Evolutionary conservation across 2,797 vertebrate genomes (phyloP), one percentile per base, ranked within the genome.

Genomic region (Macrochelys suwanniensis): DNA sequence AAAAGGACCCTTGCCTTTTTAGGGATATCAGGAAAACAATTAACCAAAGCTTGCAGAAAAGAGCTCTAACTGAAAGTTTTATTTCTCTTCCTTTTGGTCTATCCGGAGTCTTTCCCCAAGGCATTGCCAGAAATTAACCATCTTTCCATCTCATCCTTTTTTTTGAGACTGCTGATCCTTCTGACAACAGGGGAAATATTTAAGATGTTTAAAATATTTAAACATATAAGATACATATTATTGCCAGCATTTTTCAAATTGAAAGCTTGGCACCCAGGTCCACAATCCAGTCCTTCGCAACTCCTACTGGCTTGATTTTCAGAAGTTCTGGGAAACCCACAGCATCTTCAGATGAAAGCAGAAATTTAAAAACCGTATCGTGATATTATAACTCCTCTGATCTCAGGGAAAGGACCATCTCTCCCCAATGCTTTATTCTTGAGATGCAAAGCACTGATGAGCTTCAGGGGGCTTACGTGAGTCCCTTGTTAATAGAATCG

Each of bases 171-270:
- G 11, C 12, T 74, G 31, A 21, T 28, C 9, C 84, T 89, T 79
- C 31, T 80, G 26, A 45, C 87, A 21, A 57, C 5, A 78, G 3
- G 47, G 13, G 33, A 85, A 37, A 80, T 68, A 68, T 37, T 37
- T n/a, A 37, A 68, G 61, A n/a, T 37, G 33, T 68, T n/a, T 37
- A 61, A 61, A 26, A 61, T 31, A 56, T 31, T 61, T 31, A 94
- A 86, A 51, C 3, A 49, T 2, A 15, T 0, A 1, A 80, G 85
- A 12, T 11, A 57, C 16, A 57, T 71, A 31, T 1, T 2, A 16
- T 17, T 53, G 31, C 7, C 42, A 65, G 25, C 31, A 42, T 77
- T 88, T 31, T 78, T 33, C 0, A 3, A 59, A 28, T 90, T 80
- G 23, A 26, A 12, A 59, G 90, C n/a, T 82, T 25, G 16, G 6